Percentiles rank a stretch among this genome's conserved stretches.
Evolutionary conservation across 2,797 vertebrate species (phyloP).

Genomic region (Gallinago solitaria): DNA sequence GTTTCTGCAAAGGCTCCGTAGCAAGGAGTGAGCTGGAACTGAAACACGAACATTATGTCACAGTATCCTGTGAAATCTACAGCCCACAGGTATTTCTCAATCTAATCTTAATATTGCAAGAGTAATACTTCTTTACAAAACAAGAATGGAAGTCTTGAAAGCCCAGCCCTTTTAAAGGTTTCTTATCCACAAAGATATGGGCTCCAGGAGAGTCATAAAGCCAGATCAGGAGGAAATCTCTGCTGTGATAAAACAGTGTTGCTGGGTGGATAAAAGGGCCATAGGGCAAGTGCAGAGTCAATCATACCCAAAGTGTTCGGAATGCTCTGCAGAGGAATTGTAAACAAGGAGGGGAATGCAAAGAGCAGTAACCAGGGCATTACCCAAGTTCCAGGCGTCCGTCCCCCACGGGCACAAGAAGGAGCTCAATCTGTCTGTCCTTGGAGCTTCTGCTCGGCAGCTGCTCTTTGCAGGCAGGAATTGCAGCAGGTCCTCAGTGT

Average conservation of each 20-base stretch:
- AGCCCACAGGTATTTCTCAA: constrained; percentile 66
- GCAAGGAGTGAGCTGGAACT: rapidly evolving
- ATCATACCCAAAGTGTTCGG: not conserved
- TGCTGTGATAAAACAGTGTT: not conserved
- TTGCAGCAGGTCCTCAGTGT: not conserved
- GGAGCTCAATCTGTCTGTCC: not conserved
- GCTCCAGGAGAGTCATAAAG: not conserved
- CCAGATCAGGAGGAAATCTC: not conserved
- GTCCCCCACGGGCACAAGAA: not conserved
- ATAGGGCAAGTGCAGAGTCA: not conserved
- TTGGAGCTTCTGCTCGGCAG: not conserved
- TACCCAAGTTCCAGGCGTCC: not conserved
- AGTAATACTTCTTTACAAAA: not conserved
- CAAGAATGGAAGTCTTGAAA: not conserved
- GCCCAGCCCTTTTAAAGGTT: not conserved
- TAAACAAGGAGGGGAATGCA: not conserved
- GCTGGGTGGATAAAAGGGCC: not conserved
- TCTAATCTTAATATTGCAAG: not conserved
- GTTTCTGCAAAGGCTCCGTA: constrained; percentile 69
- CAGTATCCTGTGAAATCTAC: constrained; percentile 65
- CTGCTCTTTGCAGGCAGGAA: not conserved
- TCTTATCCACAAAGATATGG: not conserved
- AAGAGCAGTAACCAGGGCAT: not conserved
- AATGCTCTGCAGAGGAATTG: not conserved
- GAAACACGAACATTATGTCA: not conserved